Base-by-base conservation (phyloP, 2,797 vertebrate genomes). In the Myripristis jacobus region DNA sequence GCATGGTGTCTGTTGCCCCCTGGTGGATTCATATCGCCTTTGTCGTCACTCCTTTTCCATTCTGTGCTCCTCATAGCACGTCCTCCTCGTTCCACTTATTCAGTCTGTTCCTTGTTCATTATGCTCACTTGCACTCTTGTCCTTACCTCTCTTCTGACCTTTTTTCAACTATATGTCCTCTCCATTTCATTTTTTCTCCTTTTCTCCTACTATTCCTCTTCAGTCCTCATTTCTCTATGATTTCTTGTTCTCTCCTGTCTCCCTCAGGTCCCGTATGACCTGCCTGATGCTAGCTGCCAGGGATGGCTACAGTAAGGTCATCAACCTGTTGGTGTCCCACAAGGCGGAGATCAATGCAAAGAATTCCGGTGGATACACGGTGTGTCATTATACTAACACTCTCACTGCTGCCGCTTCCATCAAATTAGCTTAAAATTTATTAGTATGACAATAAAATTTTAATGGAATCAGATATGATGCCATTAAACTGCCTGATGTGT, bases 231-330 rank as follows among this genome's bases (percentile, higher is more conserved):
- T 29, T 56, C 25, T 62, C 6, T 43, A 0, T 15, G 50, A 1
- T 54, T 12, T 58, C 18, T 6, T 44, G 24, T 19, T 44, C 34
- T 21, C 15, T 19, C n/a, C 24, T 59, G 0, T 65, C 3, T 13
- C 61, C 50, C n/a, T 24, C 71, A 99, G 98, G 74, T 94, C 83
- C 75, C 85, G 85, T 12, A 95, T 96, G 94, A 96, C 95, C 16
- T 94, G 95, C 1, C 63, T 98, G 82, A 98, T 98, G 96, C 90
- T 96, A 59, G 95, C 96, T 46, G 95, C 97, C 44, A 92, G 90
- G 59, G 90, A 94, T 1, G 95, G 95, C 18, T 90, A 90, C 85
- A 70, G 90, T 78, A 95, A 92, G 15, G 92, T 98, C 47, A 94
- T 96, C 83, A 94, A 94, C 90, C 86, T 97, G 66, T 94, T 99